A percentile compares a stretch with the other conserved stretches of the same genome.
Conservation (phyloP, 2,797 vertebrate species). For the Megaceryle alcyon region DNA sequence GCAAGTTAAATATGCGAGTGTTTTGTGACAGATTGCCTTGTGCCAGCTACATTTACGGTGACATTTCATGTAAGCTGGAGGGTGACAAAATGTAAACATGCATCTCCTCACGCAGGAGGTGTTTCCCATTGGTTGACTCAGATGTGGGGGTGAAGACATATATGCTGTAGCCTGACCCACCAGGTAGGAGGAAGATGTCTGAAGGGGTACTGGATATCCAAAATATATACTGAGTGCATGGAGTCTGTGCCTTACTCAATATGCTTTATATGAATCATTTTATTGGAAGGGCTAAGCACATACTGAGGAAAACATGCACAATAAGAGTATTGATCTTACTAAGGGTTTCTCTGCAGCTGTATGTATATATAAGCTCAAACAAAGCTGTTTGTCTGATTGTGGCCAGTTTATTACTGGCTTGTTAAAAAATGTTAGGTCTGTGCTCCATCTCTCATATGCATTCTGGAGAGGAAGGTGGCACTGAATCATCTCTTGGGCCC, state of each 20-base stretch:
- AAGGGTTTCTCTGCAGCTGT: background rate
- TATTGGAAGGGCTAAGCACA: background rate
- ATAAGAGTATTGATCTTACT: conserved; percentile 18
- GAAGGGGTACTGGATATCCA: background rate
- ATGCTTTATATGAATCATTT: background rate
- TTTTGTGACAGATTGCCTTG: background rate
- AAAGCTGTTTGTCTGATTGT: background rate
- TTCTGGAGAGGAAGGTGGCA: background rate
- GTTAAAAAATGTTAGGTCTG: background rate
- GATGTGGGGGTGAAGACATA: background rate
- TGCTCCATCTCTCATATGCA: fast-evolving
- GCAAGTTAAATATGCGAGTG: background rate
- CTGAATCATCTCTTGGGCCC: background rate
- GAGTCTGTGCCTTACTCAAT: background rate
- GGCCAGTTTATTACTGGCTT: background rate
- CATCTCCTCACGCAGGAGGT: background rate
- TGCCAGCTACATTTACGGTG: background rate
- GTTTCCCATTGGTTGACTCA: background rate
- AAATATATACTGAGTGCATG: background rate
- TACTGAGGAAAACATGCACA: background rate
- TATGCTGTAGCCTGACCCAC: background rate
- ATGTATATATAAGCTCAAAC: background rate
- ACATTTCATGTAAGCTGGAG: background rate
- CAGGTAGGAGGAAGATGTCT: background rate
- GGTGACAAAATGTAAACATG: background rate